Evolutionary conservation across 37 sponge, comb jelly and placozoan species (phyloP), one percentile per base, ranked within the genome.

Genomic region (Oscarella lobularis): DNA sequence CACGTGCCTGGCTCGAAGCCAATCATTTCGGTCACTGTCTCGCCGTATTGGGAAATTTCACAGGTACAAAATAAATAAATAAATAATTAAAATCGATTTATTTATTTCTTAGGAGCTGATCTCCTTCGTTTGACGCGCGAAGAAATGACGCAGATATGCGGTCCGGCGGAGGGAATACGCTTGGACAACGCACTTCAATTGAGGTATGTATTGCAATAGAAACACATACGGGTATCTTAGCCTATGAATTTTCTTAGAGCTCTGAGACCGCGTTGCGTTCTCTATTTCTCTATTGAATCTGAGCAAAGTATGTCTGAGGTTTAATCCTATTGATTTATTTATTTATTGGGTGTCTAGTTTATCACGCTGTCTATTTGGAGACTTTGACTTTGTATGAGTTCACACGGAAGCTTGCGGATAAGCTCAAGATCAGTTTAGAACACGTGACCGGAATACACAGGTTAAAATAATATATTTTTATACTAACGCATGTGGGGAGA

Each of bases 161-260:
- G 89, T 0, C 40, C 78, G 9, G 89, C 78, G 5, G 85, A 88
- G n/a, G 89, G 89, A 0, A 88, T 88, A 20, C 60, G 89, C 39
- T 66, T 88, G 2, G 81, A 40, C 39, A 84, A 88, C 37, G 48
- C 78, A 2, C 67, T 88, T 0, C 78, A 77, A 20, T 41, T 29
- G 1, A 66, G 70, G 69, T 83, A 34, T 32, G 71, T 68, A 48
- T 48, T 27, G 9, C n/a, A n/a, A n/a, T n/a, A n/a, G n/a, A n/a
- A n/a, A n/a, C n/a, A n/a, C n/a, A n/a, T n/a, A n/a, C n/a, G n/a
- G n/a, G n/a, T n/a, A n/a, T n/a, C n/a, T n/a, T n/a, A n/a, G n/a
- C n/a, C n/a, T n/a, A n/a, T n/a, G n/a, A n/a, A 20, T 48, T 20
- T 48, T 48, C 14, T 27, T 48, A 48, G 60, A 48, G 60, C 60